Evolutionary conservation across 1,140 invertebrate genomes (phyloP).

Genomic region (Phenacoccus solenopsis): DNA sequence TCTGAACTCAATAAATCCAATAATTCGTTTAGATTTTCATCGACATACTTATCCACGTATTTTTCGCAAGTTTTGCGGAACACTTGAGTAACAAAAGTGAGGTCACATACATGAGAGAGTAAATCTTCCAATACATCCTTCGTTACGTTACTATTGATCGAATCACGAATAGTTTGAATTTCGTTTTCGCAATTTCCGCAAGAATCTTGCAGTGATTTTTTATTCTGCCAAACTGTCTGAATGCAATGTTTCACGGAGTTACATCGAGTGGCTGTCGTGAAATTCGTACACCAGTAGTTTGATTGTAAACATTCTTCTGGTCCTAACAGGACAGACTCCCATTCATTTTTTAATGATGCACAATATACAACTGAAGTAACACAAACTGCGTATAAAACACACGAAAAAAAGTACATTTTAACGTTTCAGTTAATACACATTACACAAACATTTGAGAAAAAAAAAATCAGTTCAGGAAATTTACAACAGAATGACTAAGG

Average conservation of each 20-base stretch:
- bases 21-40: background rate
- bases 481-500: background rate
- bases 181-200: background rate
- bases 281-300: background rate
- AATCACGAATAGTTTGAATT: background rate
- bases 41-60: background rate
- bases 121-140: background rate
- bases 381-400: background rate
- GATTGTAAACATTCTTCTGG: background rate
- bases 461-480: too few relatives aligned
- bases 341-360: background rate
- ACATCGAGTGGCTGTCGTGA: conserved; percentile 49
- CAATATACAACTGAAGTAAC: background rate
- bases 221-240: conserved; percentile 62
- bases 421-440: background rate
- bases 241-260: conserved; percentile 69
- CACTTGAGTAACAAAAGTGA: background rate
- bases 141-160: background rate
- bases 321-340: background rate
- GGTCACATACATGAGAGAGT: background rate
- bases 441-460: background rate
- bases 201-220: conserved; percentile 28
- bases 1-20: conserved; percentile 8
- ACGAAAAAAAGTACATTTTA: background rate
- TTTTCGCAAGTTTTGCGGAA: background rate